These are phyloP conservation scores for Hylyphantes graminicola DNA, from an alignment of 1,140 invertebrate species.

Conservation along the genomic window DNA sequence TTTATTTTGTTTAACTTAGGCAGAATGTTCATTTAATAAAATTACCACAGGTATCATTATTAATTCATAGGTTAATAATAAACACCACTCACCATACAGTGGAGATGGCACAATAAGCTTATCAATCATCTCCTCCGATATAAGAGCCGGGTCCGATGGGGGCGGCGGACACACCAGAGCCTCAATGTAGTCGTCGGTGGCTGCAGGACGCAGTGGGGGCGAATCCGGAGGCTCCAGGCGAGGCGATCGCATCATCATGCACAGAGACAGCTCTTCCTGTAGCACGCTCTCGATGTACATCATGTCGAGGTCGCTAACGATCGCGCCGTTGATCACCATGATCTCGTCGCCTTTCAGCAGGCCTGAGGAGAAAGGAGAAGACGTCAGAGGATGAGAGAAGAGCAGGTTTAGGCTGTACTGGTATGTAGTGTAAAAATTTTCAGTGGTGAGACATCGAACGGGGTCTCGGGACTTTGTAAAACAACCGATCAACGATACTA, in stretches of 20 bases:
- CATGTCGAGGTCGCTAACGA: conserved; percentile 98
- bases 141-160: conserved; percentile 87
- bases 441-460: no score
- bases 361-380: conserved; percentile 79
- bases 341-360: conserved; percentile 98
- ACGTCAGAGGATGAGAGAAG: no score
- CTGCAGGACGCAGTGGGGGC: conserved; percentile 76
- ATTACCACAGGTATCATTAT: no score
- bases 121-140: conserved; percentile 91
- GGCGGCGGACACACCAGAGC: conserved; percentile 91
- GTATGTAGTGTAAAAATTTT: no score
- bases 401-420: no score
- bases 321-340: conserved; percentile 97
- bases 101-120: conserved; percentile 95
- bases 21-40: no score
- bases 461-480: no score
- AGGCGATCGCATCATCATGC: conserved; percentile 97
- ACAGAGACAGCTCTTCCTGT: conserved; percentile 92
- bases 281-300: conserved; percentile 97
- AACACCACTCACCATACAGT: conserved; percentile 86
- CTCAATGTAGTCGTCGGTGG: conserved; percentile 93
- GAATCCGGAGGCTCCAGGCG: conserved; percentile 91
- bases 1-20: no score
- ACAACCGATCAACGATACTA: no score
- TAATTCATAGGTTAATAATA: no score